Evolutionary conservation across 1,140 invertebrate genomes (phyloP).

Genomic region (Schlechtendalia chinensis): DNA sequence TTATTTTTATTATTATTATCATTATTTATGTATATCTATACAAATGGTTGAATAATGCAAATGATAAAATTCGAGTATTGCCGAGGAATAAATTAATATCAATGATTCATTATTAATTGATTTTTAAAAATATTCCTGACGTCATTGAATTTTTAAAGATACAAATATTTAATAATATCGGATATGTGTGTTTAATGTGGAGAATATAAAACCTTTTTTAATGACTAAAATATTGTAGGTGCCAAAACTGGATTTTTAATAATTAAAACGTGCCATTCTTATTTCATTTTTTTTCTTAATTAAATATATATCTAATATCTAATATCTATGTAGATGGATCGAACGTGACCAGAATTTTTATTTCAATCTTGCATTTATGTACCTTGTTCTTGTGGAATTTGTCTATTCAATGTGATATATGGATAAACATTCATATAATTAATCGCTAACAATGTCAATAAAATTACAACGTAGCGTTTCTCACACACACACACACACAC

Average conservation of each 20-base stretch:
- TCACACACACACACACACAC: too few species aligned
- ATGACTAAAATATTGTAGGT: neutral
- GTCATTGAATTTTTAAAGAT: too few species aligned
- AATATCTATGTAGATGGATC: neutral
- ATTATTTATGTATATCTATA: too few species aligned
- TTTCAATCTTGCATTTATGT: neutral
- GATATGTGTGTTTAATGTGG: neutral
- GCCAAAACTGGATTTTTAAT: neutral
- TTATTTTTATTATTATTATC: too few species aligned
- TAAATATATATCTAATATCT: neutral
- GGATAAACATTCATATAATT: conserved; percentile 12
- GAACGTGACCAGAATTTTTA: neutral
- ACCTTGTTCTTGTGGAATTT: neutral
- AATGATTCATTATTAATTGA: too few species aligned
- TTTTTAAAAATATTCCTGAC: too few species aligned
- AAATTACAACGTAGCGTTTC: neutral
- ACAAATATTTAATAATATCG: conserved; percentile 1
- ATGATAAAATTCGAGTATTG: too few species aligned
- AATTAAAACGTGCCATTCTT: conserved; percentile 16
- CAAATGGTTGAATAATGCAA: too few species aligned
- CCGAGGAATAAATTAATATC: too few species aligned
- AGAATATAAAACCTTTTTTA: conserved; percentile 4
- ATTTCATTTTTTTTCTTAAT: neutral
- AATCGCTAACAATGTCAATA: conserved; percentile 3
- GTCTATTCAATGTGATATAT: neutral